Base-by-base conservation (phyloP, 2,797 vertebrate genomes). In the Sparus aurata region DNA sequence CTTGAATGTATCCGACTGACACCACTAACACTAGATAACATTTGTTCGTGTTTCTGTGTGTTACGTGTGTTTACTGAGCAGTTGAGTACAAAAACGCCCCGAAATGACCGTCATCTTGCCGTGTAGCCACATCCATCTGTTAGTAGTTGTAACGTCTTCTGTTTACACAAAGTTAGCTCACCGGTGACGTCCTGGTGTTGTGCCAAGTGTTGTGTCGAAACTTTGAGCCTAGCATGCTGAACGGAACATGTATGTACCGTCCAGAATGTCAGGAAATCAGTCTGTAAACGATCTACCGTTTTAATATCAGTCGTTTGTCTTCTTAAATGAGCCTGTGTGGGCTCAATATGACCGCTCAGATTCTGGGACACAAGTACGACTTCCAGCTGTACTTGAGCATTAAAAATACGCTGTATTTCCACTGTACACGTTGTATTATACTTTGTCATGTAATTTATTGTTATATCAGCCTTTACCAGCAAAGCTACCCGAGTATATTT, bases 111-210 rank as follows among this genome's bases (percentile, higher is more conserved):
- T 1, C 16, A 0, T 30, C 3, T 22, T 11, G 6, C 5, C 9
- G 3, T 46, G 0, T 38, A 23, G 23, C 15, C 20, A 3, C 12
- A 54, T n/a, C 73, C 47, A 69, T 72, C 65, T 80, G 78, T 43
- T 62, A 22, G 12, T 58, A 18, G 27, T 22, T 72, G 50, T 50
- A 71, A 41, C n/a, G 41, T 54, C 67, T 46, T 47, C 5, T 23
- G 52, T 71, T 34, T 41, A 67, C 63, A 76, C 63, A 47, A 77
- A 75, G 68, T 69, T 84, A 72, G 61, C 79, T 57, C 66, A 59
- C 52, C 53, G 43, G 38, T 57, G 46, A 70, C 70, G 43, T 75
- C 9, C 63, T 66, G 70, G 16, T 69, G 1, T 0, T 30, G 30
- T 66, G 83, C 30, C 59, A 57, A 50, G 59, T 47, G 16, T 13